Evolutionary conservation across 2,113 vertebrate genomes (phyloP).

Genomic region (Tychaedon coryphoeus): DNA sequence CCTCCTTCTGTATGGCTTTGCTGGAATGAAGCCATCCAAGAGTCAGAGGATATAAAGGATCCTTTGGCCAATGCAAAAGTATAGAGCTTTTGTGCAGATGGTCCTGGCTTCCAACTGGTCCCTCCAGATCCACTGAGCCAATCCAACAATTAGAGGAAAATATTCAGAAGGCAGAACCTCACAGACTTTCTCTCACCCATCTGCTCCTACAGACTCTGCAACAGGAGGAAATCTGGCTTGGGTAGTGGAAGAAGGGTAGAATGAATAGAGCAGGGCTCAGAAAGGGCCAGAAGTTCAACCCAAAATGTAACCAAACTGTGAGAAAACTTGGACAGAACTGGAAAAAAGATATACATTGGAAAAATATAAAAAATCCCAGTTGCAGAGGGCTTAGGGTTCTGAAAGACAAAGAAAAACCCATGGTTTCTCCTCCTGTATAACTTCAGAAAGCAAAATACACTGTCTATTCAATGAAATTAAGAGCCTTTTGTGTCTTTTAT

Average conservation of each 20-base stretch:
- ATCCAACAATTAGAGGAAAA: slow-evolving; percentile 46
- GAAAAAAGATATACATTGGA: background rate
- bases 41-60: slow-evolving; percentile 45
- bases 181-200: slow-evolving; percentile 31
- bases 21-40: slow-evolving; percentile 25
- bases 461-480: background rate
- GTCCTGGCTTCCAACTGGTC: slow-evolving; percentile 59
- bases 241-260: background rate
- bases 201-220: slow-evolving; percentile 55
- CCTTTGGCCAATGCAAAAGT: slow-evolving; percentile 9
- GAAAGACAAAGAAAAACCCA: background rate
- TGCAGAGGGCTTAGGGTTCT: background rate
- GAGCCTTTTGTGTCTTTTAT: background rate
- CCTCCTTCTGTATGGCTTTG: background rate
- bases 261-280: background rate
- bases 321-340: background rate
- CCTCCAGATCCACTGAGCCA: slow-evolving; percentile 52
- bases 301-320: background rate
- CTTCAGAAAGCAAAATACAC: background rate
- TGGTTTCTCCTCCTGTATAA: background rate
- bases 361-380: background rate
- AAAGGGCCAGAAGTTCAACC: slow-evolving; percentile 29
- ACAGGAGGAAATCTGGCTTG: slow-evolving; percentile 57
- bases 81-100: slow-evolving; percentile 50
- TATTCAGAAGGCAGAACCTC: slow-evolving; percentile 43